Percentiles rank a stretch among this genome's conserved stretches.
Conservation (phyloP, 2,113 vertebrate species). For the Malurus elegans region DNA sequence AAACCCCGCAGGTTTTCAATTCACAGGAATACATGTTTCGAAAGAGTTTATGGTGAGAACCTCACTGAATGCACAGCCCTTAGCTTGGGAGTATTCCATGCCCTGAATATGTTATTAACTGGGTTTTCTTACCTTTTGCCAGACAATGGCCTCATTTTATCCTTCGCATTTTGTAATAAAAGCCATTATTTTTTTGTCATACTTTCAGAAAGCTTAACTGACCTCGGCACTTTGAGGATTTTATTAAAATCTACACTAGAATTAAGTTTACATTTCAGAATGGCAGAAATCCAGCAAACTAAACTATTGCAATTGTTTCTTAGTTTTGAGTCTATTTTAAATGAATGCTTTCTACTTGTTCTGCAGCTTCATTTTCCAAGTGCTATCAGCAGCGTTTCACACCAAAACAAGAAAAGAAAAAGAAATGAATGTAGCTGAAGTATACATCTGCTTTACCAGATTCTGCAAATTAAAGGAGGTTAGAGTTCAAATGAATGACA, state of each 20-base stretch:
- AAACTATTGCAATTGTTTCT: neutral
- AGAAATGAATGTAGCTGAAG: neutral
- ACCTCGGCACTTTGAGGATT: neutral
- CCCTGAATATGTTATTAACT: neutral
- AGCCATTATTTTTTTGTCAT: neutral
- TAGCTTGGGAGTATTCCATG: neutral
- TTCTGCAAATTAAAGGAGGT: constrained; percentile 6
- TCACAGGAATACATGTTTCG: neutral
- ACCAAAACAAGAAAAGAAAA: constrained; percentile 11
- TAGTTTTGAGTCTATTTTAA: neutral
- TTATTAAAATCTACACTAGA: neutral
- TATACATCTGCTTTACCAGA: constrained; percentile 15
- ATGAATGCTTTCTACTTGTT: neutral
- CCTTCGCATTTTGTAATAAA: neutral
- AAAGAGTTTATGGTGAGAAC: neutral
- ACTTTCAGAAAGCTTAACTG: neutral
- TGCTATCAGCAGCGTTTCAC: constrained; percentile 14
- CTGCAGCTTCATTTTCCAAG: neutral
- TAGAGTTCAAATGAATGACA: constrained; percentile 45
- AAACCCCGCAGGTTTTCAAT: neutral
- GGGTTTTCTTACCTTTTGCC: neutral
- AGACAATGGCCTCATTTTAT: neutral
- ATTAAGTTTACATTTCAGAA: neutral
- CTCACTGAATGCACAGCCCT: neutral
- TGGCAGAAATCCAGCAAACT: neutral